These are phyloP conservation scores for Tretioscincus oriximinensis DNA, from an alignment of 2,113 vertebrate species.

Conservation along the genomic window DNA sequence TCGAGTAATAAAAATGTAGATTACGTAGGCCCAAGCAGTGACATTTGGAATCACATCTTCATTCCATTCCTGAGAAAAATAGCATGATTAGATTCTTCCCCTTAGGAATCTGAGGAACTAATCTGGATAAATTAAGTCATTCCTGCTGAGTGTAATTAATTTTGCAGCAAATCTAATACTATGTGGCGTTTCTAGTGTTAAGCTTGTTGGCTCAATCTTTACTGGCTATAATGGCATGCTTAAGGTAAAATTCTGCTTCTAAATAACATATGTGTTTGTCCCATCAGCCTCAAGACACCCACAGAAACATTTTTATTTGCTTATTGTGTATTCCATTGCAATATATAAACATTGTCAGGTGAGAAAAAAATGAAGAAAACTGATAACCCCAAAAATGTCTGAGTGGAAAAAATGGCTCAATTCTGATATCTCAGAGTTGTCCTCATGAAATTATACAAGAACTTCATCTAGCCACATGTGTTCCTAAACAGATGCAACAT, in stretches of 20 bases:
- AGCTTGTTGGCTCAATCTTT: conserved; percentile 43
- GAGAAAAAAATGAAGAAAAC: not conserved
- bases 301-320: not conserved
- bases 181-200: conserved; percentile 29
- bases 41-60: conserved; percentile 47
- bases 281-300: not conserved
- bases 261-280: not conserved
- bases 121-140: conserved; percentile 51
- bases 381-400: not conserved
- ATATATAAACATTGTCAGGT: not conserved
- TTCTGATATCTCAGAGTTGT: not conserved
- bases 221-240: conserved; percentile 15
- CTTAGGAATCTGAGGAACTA: conserved; percentile 41
- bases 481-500: not conserved
- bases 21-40: conserved; percentile 54
- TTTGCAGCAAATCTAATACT: conserved; percentile 47
- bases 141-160: conserved; percentile 65
- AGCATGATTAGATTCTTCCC: conserved; percentile 36
- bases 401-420: not conserved
- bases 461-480: not conserved
- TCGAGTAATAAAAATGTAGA: conserved; percentile 62
- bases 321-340: not conserved
- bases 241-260: not conserved
- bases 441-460: not conserved
- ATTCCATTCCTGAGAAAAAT: conserved; percentile 53